These are phyloP conservation scores for Podarcis cretensis DNA, from an alignment of 2,113 vertebrate species.

Conservation along the genomic window DNA sequence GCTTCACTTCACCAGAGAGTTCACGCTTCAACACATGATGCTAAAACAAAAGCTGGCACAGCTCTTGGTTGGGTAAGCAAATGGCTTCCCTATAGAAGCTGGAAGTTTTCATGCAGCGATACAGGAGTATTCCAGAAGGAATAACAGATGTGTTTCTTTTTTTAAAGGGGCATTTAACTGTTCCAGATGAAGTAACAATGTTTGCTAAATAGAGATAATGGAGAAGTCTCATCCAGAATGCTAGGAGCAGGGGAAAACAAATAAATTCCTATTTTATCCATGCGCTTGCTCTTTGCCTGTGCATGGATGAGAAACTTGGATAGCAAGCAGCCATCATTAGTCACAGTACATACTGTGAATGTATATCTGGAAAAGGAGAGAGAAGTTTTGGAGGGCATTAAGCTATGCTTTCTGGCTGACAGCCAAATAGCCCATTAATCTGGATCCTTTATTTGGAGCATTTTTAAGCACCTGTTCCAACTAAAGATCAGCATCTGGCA, in stretches of 20 bases:
- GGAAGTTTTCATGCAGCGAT: neutral
- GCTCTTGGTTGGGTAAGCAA: conserved; percentile 57
- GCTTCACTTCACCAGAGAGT: conserved; percentile 20
- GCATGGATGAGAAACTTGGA: neutral
- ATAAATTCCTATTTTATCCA: neutral
- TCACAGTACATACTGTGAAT: neutral
- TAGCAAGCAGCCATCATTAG: neutral
- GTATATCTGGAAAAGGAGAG: neutral
- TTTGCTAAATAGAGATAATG: conserved; percentile 18
- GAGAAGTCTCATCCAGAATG: neutral
- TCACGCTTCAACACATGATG: conserved; percentile 52
- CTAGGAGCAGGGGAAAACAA: neutral
- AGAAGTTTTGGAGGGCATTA: neutral
- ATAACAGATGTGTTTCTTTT: conserved; percentile 52
- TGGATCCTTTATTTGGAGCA: neutral
- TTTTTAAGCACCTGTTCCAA: neutral
- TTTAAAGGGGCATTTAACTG: conserved; percentile 44
- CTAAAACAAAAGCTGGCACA: conserved; percentile 45
- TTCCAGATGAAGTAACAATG: conserved; percentile 53
- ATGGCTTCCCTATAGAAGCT: conserved; percentile 44
- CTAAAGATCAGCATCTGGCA: neutral
- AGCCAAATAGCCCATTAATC: neutral
- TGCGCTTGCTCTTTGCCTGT: neutral
- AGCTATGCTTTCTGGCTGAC: neutral
- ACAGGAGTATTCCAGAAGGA: conserved; percentile 46